These are phyloP conservation scores for Etia nguti DNA, from an alignment of 2,113 vertebrate species.

Conservation along the genomic window DNA sequence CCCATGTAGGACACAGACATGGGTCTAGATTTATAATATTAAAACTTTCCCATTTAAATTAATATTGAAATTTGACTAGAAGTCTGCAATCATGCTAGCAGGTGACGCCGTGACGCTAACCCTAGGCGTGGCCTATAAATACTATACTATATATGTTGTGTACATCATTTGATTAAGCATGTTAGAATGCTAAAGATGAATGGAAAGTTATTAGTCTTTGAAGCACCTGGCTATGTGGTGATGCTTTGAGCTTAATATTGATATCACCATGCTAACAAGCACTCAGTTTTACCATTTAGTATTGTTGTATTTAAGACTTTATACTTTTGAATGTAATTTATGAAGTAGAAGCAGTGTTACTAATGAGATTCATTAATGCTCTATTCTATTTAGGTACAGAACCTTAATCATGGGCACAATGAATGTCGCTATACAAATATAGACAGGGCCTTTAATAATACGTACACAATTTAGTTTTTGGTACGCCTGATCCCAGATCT, in stretches of 20 bases:
- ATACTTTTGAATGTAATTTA: not conserved
- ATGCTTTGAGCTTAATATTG: not conserved
- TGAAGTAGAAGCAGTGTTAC: not conserved
- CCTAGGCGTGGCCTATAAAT: accelerated
- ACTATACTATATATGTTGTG: not conserved
- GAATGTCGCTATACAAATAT: not conserved
- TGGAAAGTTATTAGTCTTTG: not conserved
- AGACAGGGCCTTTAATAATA: not conserved
- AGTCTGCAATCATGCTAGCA: not conserved
- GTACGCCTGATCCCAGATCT: not conserved
- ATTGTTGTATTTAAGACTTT: not conserved
- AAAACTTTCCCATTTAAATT: not conserved
- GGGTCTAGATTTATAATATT: not conserved
- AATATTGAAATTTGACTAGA: not conserved
- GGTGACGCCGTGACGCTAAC: not conserved
- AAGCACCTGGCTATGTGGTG: not conserved
- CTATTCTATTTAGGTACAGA: not conserved
- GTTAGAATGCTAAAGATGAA: not conserved
- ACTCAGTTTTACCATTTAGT: not conserved
- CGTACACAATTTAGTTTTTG: not conserved
- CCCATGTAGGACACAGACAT: accelerated
- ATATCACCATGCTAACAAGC: not conserved
- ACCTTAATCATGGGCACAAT: accelerated
- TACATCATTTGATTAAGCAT: not conserved
- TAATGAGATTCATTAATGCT: not conserved